Conservation (phyloP, 2,888 invertebrate genomes). For the Cerastis rubricosa region DNA sequence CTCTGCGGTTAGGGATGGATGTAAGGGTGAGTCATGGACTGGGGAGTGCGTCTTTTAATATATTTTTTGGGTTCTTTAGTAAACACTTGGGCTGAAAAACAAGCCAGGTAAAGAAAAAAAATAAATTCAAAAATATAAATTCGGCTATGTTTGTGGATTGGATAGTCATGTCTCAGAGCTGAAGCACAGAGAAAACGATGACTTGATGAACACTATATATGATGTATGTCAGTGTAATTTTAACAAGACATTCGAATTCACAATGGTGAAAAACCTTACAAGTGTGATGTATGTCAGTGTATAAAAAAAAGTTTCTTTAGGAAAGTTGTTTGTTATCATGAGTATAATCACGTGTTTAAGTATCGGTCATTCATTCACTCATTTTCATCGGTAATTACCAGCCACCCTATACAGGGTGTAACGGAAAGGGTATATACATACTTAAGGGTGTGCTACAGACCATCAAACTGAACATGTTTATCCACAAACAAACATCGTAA, state of each 20-base stretch:
- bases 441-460: no score
- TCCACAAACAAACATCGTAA: no score
- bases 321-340: no score
- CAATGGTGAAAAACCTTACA: background rate
- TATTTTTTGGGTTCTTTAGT: background rate
- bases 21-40: slow-evolving; percentile 26
- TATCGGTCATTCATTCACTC: no score
- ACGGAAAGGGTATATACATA: no score
- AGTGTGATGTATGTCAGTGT: background rate
- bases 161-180: background rate
- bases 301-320: no score
- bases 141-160: background rate
- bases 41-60: background rate
- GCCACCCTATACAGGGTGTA: no score
- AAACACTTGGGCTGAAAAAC: background rate
- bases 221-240: background rate
- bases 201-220: background rate
- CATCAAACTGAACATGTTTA: no score
- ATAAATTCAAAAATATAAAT: background rate
- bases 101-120: background rate
- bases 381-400: no score
- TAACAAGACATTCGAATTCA: background rate
- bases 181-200: background rate
- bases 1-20: slow-evolving; percentile 53
- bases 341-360: no score